phyloP scores from a whole-genome alignment of 2,888 invertebrate genomes.

The Aquatica leii region DNA sequence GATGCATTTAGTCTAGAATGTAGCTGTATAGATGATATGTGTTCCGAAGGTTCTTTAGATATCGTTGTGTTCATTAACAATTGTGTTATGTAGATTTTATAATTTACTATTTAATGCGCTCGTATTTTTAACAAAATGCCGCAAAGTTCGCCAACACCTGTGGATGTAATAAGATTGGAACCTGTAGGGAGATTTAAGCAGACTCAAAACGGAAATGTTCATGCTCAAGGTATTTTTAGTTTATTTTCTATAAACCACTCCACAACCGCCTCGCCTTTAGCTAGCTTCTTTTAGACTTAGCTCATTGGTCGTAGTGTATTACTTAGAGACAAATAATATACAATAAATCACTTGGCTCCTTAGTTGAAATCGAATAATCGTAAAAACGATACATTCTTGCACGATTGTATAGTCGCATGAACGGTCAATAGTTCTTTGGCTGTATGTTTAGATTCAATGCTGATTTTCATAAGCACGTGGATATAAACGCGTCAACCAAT shows the following conservation, averaged over 20 bases:
- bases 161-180: conserved; percentile 70
- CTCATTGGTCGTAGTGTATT: conserved; percentile 33
- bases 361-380: neutral
- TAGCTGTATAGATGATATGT: conserved; percentile 34
- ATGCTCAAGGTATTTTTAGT: conserved; percentile 59
- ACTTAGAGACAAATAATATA: conserved; percentile 17
- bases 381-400: no score
- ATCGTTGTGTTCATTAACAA: conserved; percentile 31
- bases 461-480: conserved; percentile 29
- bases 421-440: neutral
- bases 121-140: conserved; percentile 49
- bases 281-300: conserved; percentile 31
- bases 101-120: conserved; percentile 42
- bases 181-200: conserved; percentile 71
- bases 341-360: neutral
- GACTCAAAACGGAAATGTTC: conserved; percentile 68
- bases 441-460: conserved; percentile 4
- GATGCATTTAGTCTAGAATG: conserved; percentile 37
- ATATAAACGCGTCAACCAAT: conserved; percentile 21
- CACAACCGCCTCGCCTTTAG: conserved; percentile 31
- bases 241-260: conserved; percentile 17
- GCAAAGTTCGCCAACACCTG: conserved; percentile 50
- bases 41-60: conserved; percentile 30
- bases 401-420: neutral
- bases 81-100: conserved; percentile 45